A percentile compares a stretch with the other conserved stretches of the same genome.
Evolutionary conservation across 2,113 vertebrate genomes (phyloP).

Genomic region (Plectropomus leopardus): DNA sequence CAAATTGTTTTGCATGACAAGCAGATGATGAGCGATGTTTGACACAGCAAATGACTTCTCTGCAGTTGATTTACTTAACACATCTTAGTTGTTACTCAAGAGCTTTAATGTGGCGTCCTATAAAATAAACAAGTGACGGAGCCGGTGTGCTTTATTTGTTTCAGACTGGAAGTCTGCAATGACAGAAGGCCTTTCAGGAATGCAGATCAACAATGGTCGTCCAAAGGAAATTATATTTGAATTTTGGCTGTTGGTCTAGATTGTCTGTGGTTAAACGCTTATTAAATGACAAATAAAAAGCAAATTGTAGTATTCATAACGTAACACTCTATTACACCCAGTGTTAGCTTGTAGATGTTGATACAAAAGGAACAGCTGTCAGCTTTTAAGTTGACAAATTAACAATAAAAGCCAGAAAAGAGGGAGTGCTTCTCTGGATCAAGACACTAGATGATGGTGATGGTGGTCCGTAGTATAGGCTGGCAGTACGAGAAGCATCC

Average conservation of each 20-base stretch:
- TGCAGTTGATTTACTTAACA: conserved; percentile 44
- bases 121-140: conserved; percentile 60
- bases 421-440: too few species aligned
- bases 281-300: conserved; percentile 4
- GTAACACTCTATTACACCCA: background rate
- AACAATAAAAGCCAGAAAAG: background rate
- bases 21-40: conserved; percentile 39
- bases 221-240: conserved; percentile 10
- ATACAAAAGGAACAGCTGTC: background rate
- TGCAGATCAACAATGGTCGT: conserved; percentile 16
- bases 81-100: conserved; percentile 46
- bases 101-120: conserved; percentile 54
- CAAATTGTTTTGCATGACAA: conserved; percentile 53
- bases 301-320: background rate
- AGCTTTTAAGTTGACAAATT: conserved; percentile 2
- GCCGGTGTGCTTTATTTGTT: conserved; percentile 52
- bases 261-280: conserved; percentile 2
- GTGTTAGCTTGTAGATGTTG: conserved; percentile 9
- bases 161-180: conserved; percentile 33
- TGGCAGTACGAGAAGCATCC: too few species aligned
- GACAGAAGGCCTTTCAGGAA: conserved; percentile 30
- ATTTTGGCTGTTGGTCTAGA: conserved; percentile 23
- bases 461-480: too few species aligned
- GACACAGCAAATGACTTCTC: conserved; percentile 39
- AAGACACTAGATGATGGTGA: too few species aligned